A percentile compares a stretch with the other conserved stretches of the same genome.
Evolutionary conservation across 2,888 invertebrate species (phyloP).

Genomic region (Temnothorax unifasciatus): DNA sequence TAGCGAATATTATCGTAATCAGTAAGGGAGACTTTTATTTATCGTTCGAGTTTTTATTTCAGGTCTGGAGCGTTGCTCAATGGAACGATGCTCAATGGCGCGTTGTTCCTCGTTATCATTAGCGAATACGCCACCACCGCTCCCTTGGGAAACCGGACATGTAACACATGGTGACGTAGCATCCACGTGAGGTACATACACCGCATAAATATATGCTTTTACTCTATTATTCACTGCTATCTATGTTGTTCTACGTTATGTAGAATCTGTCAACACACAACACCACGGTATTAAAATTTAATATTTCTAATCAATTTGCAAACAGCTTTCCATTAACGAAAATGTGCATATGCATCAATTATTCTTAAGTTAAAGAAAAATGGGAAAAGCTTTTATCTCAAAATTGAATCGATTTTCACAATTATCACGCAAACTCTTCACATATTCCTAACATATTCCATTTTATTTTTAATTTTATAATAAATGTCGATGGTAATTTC

Average conservation of each 20-base stretch:
- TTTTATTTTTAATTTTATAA: neutral
- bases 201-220: constrained; percentile 31
- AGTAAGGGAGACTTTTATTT: neutral
- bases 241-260: neutral
- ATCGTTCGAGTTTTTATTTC: constrained; percentile 53
- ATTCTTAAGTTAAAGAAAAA: neutral
- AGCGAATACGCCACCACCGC: constrained; percentile 81
- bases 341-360: neutral
- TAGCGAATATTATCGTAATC: neutral
- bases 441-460: neutral
- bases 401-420: neutral
- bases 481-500: constrained; percentile 6
- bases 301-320: neutral
- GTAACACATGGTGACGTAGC: constrained; percentile 77
- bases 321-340: neutral
- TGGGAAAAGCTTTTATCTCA: neutral
- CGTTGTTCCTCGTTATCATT: constrained; percentile 83
- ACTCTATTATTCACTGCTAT: constrained; percentile 10
- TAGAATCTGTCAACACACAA: neutral
- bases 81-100: constrained; percentile 84
- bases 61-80: constrained; percentile 84
- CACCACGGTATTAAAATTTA: neutral
- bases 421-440: neutral
- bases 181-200: constrained; percentile 80
- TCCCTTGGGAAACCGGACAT: constrained; percentile 84